These are phyloP conservation scores for Peromyscus polionotus DNA, from an alignment of 2,113 vertebrate species.

Conservation along the genomic window DNA sequence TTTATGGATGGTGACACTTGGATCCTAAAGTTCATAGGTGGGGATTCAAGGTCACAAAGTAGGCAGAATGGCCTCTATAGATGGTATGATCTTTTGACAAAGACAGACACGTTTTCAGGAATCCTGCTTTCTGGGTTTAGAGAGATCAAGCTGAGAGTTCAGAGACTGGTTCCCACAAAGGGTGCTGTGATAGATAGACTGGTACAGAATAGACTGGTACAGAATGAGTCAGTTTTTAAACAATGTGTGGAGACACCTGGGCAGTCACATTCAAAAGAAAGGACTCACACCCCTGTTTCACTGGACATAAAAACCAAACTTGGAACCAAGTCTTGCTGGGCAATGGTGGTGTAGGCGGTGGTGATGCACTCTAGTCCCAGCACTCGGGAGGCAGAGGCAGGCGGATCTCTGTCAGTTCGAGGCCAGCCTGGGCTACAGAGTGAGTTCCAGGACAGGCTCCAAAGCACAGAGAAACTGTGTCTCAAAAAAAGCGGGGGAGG, in stretches of 20 bases:
- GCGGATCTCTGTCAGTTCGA: too few species aligned
- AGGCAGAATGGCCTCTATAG: neutral
- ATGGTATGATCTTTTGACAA: neutral
- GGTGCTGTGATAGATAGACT: neutral
- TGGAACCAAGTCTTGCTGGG: too few species aligned
- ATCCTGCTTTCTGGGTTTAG: neutral
- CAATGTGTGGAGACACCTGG: neutral
- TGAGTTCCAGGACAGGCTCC: too few species aligned
- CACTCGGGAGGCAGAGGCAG: too few species aligned
- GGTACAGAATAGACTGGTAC: neutral
- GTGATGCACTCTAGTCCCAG: too few species aligned
- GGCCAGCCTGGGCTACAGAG: too few species aligned
- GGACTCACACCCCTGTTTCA: neutral
- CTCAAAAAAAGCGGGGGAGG: too few species aligned
- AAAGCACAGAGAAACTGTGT: too few species aligned
- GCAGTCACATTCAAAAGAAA: neutral
- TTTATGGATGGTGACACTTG: neutral
- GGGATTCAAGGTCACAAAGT: neutral
- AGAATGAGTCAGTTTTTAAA: neutral
- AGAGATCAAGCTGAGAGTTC: neutral
- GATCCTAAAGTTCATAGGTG: neutral
- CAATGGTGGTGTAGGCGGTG: too few species aligned
- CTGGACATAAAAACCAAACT: neutral
- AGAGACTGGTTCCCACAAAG: neutral
- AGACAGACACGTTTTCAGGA: neutral